Evolutionary conservation across 1,140 invertebrate species (phyloP).

Genomic region (Latrodectus geometricus): DNA sequence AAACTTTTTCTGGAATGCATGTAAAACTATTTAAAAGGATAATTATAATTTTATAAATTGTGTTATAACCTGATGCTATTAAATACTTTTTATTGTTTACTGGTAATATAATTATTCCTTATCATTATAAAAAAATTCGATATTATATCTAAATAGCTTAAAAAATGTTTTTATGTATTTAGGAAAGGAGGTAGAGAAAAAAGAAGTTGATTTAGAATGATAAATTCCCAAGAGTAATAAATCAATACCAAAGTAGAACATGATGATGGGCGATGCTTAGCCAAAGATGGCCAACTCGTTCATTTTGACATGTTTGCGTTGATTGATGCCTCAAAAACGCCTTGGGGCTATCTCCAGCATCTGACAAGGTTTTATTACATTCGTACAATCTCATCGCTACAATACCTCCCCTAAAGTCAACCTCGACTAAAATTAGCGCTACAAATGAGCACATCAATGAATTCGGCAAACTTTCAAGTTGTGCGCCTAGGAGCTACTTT

Average conservation of each 20-base stretch:
- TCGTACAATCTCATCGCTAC: conserved; percentile 22
- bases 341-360: conserved; percentile 9
- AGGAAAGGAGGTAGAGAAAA: no score
- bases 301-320: conserved; percentile 3
- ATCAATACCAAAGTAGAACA: neutral
- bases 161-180: no score
- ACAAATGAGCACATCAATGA: conserved; percentile 48
- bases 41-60: no score
- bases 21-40: no score
- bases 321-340: conserved; percentile 8
- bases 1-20: no score
- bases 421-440: conserved; percentile 48
- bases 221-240: no score
- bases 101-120: no score
- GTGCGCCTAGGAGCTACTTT: neutral
- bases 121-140: no score
- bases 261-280: neutral
- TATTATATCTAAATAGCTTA: no score
- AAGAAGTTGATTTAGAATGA: no score
- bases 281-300: conserved; percentile 21
- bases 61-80: no score
- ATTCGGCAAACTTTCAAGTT: conserved; percentile 45
- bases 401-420: conserved; percentile 43
- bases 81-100: no score
- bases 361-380: conserved; percentile 60